Conservation (phyloP, 1,140 invertebrate genomes). For the Leptinotarsa lineolata region DNA sequence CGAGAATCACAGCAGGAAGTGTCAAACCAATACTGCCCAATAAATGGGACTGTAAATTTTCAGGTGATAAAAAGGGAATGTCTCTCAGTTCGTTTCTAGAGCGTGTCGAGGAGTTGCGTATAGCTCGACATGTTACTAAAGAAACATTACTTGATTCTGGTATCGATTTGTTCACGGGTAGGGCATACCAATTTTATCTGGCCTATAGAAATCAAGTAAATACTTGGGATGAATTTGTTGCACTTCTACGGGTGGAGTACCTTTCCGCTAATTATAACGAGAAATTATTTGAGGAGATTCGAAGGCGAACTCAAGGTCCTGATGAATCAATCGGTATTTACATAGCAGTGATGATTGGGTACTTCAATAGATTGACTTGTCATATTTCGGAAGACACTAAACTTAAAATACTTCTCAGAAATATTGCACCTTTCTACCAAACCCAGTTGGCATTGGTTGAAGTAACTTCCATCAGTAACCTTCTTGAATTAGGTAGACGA, state of each 20-base stretch:
- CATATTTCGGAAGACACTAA: constrained; percentile 23
- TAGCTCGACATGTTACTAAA: constrained; percentile 34
- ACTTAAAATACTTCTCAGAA: constrained; percentile 27
- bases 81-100: constrained; percentile 45
- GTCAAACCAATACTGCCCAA: background rate
- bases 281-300: constrained; percentile 45
- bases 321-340: constrained; percentile 47
- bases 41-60: constrained; percentile 31
- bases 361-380: constrained; percentile 42
- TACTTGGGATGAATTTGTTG: constrained; percentile 43
- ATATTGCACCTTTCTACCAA: constrained; percentile 34
- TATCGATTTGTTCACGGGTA: constrained; percentile 45
- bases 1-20: background rate
- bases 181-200: constrained; percentile 46
- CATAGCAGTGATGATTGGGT: constrained; percentile 46
- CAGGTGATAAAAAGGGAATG: constrained; percentile 10
- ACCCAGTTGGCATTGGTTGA: constrained; percentile 29
- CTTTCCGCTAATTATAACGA: constrained; percentile 45
- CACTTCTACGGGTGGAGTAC: constrained; percentile 42
- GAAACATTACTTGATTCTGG: constrained; percentile 37
- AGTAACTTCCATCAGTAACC: constrained; percentile 24
- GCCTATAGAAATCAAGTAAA: constrained; percentile 33
- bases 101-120: constrained; percentile 41
- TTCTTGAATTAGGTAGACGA: constrained; percentile 22
- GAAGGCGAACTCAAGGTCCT: constrained; percentile 47